Evolutionary conservation across 2,113 vertebrate species (phyloP).

Genomic region (Aix galericulata): DNA sequence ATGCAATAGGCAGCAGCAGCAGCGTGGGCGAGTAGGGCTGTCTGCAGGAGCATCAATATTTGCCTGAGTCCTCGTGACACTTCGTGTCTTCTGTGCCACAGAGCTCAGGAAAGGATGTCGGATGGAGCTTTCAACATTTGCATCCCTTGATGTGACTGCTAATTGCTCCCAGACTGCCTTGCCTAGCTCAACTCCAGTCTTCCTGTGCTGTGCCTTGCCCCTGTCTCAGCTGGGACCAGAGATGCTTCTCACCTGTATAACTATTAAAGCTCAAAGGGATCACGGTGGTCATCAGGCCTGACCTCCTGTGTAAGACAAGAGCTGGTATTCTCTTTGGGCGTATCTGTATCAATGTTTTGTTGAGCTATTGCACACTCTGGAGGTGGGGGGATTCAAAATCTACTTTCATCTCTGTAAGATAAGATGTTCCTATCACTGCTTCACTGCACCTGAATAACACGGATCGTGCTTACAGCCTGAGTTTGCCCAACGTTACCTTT

Average conservation of each 20-base stretch:
- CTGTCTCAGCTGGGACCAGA: background rate
- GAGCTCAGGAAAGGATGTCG: background rate
- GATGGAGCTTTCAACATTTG: background rate
- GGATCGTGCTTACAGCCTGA: background rate
- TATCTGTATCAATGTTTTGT: background rate
- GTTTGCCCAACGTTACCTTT: background rate
- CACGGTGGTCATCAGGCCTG: background rate
- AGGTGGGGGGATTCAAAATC: background rate
- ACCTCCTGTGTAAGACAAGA: background rate
- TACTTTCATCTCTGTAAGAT: background rate
- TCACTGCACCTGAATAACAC: background rate
- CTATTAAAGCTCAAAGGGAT: background rate
- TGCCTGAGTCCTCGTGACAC: background rate
- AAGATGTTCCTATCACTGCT: background rate
- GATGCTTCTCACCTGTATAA: rapidly evolving
- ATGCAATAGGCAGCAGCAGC: background rate
- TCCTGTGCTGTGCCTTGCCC: background rate
- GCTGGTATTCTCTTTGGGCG: background rate
- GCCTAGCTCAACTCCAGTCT: background rate
- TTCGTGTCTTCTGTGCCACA: background rate
- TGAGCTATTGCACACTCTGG: background rate
- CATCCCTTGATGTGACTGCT: background rate
- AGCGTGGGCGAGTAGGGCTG: background rate
- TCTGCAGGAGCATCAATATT: background rate
- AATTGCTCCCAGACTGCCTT: background rate